Percentiles rank a stretch among this genome's conserved stretches.
Conservation (phyloP, 2,797 vertebrate species). For the Cheirogaleus major region DNA sequence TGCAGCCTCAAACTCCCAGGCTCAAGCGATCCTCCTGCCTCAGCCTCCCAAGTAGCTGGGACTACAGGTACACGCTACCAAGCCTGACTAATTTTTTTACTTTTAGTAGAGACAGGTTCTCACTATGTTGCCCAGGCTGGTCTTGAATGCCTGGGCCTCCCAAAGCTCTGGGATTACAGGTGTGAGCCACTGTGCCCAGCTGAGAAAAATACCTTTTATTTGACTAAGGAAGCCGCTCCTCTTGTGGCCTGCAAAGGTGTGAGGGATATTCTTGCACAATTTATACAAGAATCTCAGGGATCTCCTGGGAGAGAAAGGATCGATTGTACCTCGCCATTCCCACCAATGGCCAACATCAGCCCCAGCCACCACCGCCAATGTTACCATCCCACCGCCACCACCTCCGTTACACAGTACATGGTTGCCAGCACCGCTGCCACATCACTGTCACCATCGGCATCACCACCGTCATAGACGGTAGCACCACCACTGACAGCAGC, state of each 20-base stretch:
- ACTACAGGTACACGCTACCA: neutral
- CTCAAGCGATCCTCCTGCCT: neutral
- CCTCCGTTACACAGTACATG: neutral
- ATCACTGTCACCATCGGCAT: neutral
- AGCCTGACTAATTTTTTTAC: neutral
- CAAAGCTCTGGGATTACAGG: neutral
- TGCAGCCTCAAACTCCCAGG: rapidly evolving
- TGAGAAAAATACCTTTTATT: neutral
- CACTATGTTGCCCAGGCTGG: neutral
- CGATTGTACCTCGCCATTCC: neutral
- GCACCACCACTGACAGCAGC: neutral
- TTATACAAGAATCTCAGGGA: neutral
- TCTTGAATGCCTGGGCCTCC: neutral
- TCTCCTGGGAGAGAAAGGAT: neutral
- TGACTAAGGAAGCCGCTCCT: neutral
- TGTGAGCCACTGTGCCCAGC: neutral
- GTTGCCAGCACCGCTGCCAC: neutral
- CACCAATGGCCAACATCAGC: neutral
- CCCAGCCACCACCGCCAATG: neutral
- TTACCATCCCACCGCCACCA: neutral
- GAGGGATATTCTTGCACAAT: neutral
- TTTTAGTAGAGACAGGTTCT: neutral
- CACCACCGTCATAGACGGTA: neutral
- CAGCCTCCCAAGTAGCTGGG: neutral
- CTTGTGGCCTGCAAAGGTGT: neutral